phyloP scores from a whole-genome alignment of 2,888 invertebrate genomes.

The Tinea trinotella region DNA sequence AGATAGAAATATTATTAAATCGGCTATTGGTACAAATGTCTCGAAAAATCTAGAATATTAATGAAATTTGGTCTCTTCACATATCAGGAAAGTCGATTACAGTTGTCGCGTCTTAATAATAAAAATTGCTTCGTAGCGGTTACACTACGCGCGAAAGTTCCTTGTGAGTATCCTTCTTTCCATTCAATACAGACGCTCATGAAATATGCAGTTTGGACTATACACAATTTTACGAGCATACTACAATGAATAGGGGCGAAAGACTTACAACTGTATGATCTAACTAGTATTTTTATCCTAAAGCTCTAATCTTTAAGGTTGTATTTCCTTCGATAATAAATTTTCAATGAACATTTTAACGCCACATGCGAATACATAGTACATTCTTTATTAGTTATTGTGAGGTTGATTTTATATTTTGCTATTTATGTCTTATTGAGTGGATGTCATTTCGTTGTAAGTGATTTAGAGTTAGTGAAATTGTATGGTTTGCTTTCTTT shows the following conservation, averaged over 20 bases:
- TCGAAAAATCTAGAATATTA: no score
- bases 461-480: conserved; percentile 1
- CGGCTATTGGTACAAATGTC: no score
- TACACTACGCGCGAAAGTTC: no score
- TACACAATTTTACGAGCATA: conserved; percentile 13
- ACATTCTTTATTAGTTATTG: conserved; percentile 16
- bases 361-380: neutral
- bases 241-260: conserved; percentile 14
- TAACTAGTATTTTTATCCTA: neutral
- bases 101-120: no score
- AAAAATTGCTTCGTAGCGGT: no score
- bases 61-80: no score
- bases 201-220: conserved; percentile 18
- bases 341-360: conserved; percentile 5
- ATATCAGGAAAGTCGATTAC: no score
- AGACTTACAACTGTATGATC: neutral
- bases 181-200: conserved; percentile 13
- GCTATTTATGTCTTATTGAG: conserved; percentile 13
- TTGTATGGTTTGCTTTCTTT: neutral
- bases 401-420: conserved; percentile 3
- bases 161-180: no score
- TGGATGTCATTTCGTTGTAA: conserved; percentile 4
- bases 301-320: neutral
- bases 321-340: neutral
- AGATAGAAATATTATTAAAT: no score